Conservation (phyloP, 2,888 invertebrate species). For the Crocallis elinguaria region DNA sequence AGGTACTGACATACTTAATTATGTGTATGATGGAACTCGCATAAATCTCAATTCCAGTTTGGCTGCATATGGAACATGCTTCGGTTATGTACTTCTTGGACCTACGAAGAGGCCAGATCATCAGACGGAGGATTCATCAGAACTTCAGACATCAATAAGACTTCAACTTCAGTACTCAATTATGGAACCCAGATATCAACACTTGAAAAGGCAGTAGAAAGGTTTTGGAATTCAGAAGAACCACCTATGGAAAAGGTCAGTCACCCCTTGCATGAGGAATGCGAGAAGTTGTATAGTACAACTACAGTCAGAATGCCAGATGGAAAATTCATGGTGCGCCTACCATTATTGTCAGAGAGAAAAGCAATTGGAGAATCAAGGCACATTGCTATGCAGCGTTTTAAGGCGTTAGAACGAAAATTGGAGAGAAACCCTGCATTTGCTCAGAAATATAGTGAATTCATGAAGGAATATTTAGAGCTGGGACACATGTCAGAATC, state of each 20-base stretch:
- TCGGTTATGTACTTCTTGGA: not conserved
- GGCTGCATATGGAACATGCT: not conserved
- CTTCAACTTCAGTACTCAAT: not conserved
- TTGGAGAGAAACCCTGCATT: not conserved
- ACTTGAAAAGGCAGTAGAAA: not conserved
- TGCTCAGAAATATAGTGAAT: not conserved
- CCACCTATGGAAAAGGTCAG: not conserved
- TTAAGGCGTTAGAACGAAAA: not conserved
- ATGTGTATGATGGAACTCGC: not conserved
- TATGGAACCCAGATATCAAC: not conserved
- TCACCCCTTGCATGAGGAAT: not conserved
- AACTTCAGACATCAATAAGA: too few relatives aligned
- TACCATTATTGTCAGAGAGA: not conserved
- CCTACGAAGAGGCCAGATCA: too few relatives aligned
- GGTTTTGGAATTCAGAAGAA: not conserved
- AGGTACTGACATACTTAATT: not conserved
- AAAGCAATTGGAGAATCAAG: not conserved
- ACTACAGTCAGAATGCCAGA: not conserved
- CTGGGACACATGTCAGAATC: not conserved
- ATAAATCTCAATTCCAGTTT: not conserved
- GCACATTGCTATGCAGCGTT: not conserved
- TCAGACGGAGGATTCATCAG: too few relatives aligned
- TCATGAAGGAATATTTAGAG: not conserved
- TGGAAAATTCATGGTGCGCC: not conserved
- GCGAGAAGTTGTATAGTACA: not conserved